Percentiles rank a stretch among this genome's conserved stretches.
These are phyloP conservation scores for Diuraphis noxia DNA, from an alignment of 1,140 invertebrate genomes.

Conservation along the genomic window DNA sequence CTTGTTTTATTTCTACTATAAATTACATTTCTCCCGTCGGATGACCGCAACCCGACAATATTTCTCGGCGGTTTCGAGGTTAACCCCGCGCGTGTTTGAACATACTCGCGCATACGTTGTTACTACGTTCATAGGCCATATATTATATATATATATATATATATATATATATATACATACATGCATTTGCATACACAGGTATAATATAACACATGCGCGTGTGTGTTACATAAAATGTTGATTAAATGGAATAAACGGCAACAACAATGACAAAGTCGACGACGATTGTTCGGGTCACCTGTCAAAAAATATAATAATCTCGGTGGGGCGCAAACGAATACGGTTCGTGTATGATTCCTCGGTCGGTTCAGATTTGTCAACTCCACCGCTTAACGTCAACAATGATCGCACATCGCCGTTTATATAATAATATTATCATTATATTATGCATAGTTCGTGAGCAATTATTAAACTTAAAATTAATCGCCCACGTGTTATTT, in stretches of 20 bases:
- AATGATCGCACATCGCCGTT: neutral
- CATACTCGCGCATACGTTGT: too few species aligned
- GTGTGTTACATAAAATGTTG: slow-evolving; percentile 2
- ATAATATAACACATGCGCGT: neutral
- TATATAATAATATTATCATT: neutral
- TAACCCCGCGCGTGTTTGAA: neutral
- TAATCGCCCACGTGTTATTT: neutral
- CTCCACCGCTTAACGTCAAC: neutral
- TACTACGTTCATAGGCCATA: neutral
- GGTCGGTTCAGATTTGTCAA: neutral
- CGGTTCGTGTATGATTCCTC: neutral
- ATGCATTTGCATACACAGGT: too few species aligned
- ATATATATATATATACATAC: too few species aligned
- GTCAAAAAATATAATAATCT: neutral
- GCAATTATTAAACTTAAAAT: neutral
- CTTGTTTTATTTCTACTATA: neutral
- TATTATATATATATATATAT: neutral
- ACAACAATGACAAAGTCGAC: neutral
- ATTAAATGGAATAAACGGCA: slow-evolving; percentile 13
- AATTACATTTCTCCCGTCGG: neutral
- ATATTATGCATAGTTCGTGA: too few species aligned
- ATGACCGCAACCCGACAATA: neutral
- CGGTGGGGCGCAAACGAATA: neutral
- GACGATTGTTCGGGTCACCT: neutral
- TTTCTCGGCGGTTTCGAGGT: neutral